Conservation (phyloP, 2,113 vertebrate species). For the Rhinoderma darwinii region DNA sequence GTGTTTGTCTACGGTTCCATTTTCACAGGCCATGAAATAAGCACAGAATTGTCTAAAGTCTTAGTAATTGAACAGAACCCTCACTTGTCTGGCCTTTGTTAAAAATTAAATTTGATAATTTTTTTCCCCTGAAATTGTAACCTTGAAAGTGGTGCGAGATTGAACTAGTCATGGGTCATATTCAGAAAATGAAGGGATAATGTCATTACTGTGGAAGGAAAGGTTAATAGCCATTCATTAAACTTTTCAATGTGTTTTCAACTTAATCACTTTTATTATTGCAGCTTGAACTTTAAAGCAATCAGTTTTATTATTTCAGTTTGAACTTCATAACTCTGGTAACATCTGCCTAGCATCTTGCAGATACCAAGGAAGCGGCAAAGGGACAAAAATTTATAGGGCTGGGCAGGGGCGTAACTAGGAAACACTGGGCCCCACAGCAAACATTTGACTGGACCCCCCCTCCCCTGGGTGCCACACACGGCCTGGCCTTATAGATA, state of each 20-base stretch:
- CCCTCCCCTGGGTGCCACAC: too few species aligned
- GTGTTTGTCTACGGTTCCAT: neutral
- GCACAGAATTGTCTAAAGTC: neutral
- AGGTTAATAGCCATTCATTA: conserved; percentile 56
- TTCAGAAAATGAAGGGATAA: conserved; percentile 35
- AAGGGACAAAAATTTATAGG: neutral
- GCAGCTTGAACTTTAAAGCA: conserved; percentile 58
- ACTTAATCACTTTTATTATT: conserved; percentile 57
- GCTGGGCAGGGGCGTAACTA: too few species aligned
- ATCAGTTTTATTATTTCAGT: conserved; percentile 56
- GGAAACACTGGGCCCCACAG: too few species aligned
- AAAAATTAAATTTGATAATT: conserved; percentile 15
- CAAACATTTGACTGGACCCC: too few species aligned
- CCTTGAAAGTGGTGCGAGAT: neutral
- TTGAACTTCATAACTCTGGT: conserved; percentile 16
- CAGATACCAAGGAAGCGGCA: neutral
- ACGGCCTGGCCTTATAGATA: too few species aligned
- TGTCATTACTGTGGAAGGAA: conserved; percentile 40
- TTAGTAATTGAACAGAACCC: neutral
- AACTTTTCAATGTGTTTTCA: conserved; percentile 44
- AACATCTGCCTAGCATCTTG: conserved; percentile 9
- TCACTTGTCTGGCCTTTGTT: conserved; percentile 13
- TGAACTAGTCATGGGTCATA: neutral
- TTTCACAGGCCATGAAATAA: conserved; percentile 19
- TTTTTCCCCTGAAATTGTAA: neutral